Percentiles rank a stretch among this genome's conserved stretches.
Evolutionary conservation across 2,888 invertebrate species (phyloP).

Genomic region (Eurytoma adleriae): DNA sequence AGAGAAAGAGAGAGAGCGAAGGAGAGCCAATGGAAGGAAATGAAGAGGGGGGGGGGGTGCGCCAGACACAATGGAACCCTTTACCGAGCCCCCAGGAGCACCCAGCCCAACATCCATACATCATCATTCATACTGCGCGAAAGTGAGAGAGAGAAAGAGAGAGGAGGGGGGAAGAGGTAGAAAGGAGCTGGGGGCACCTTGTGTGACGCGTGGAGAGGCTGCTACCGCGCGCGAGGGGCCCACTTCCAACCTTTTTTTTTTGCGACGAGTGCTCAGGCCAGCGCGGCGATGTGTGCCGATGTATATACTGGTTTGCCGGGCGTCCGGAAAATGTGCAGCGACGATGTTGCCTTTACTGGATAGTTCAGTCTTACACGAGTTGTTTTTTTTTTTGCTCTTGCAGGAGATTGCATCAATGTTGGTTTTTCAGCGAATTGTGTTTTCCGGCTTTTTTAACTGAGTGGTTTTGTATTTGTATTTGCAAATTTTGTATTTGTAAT

Average conservation of each 20-base stretch:
- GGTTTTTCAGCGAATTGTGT: too few species aligned
- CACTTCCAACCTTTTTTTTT: slow-evolving; percentile 45
- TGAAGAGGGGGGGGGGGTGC: slow-evolving; percentile 49
- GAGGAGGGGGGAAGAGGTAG: slow-evolving; percentile 60
- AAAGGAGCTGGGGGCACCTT: slow-evolving; percentile 70
- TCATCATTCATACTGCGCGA: slow-evolving; percentile 73
- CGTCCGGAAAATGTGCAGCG: too few species aligned
- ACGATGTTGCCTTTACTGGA: too few species aligned
- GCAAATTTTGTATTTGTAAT: too few species aligned
- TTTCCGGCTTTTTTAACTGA: too few species aligned
- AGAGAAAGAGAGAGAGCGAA: slow-evolving; percentile 18
- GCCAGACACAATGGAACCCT: slow-evolving; percentile 74
- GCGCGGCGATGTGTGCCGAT: background rate
- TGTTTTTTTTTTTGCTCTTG: too few species aligned
- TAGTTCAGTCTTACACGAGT: too few species aligned
- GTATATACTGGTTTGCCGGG: too few species aligned
- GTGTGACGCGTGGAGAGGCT: slow-evolving; percentile 46
- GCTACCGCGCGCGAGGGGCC: slow-evolving; percentile 26
- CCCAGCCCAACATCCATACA: slow-evolving; percentile 75
- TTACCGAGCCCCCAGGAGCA: slow-evolving; percentile 75
- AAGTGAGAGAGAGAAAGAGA: slow-evolving; percentile 63
- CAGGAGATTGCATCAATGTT: too few species aligned
- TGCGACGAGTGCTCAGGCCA: slow-evolving; percentile 26
- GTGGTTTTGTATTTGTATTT: too few species aligned
- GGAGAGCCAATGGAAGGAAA: slow-evolving; percentile 58